Base-by-base conservation (phyloP, 2,113 vertebrate species). In the Riparia riparia region DNA sequence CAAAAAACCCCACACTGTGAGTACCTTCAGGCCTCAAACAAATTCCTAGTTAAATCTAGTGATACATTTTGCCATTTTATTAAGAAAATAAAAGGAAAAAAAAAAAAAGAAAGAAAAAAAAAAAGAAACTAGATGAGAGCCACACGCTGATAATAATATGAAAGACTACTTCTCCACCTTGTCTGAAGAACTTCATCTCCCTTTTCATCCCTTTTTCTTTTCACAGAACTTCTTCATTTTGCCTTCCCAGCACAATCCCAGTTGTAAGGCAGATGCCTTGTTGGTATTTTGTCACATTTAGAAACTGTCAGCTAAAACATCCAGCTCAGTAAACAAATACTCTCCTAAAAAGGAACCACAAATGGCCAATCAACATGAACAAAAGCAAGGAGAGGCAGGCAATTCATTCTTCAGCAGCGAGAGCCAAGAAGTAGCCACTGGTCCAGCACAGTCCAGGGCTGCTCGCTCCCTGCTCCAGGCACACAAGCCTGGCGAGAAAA, bases 241-340 rank as follows among this genome's bases (percentile, higher is more conserved):
- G 37, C 22, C 51, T 51, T 68, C 47, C 34, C 18, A 74, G 6
- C 0, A 0, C 39, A 74, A 71, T 14, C 12, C 39, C 41, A 32
- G 37, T 65, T 44, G 32, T n/a, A 15, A 34, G 22, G 13, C 6
- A 28, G 21, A n/a, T 32, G 41, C 14, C 14, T 84, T 60, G 37
- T 29, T 6, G 8, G 17, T 45, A 14, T 83, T 83, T 73, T 74
- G 65, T 70, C 45, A 45, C 16, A 17, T 39, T 71, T 57, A 39
- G 68, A 91, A 86, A 31, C 20, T 12, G 11, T 47, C 41, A 89
- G 28, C 5, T 22, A 53, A 86, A 88, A 66, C 28, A 82, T 21
- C n/a, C 42, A 45, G 17, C n/a, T 72, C 57, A 57, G 49, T 22
- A 89, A 79, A 86, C 15, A 87, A 82, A 63, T 26, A 49, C 26